A percentile compares a stretch with the other conserved stretches of the same genome.
These are phyloP conservation scores for Spea hammondii DNA, from an alignment of 2,797 vertebrate genomes.

Conservation along the genomic window DNA sequence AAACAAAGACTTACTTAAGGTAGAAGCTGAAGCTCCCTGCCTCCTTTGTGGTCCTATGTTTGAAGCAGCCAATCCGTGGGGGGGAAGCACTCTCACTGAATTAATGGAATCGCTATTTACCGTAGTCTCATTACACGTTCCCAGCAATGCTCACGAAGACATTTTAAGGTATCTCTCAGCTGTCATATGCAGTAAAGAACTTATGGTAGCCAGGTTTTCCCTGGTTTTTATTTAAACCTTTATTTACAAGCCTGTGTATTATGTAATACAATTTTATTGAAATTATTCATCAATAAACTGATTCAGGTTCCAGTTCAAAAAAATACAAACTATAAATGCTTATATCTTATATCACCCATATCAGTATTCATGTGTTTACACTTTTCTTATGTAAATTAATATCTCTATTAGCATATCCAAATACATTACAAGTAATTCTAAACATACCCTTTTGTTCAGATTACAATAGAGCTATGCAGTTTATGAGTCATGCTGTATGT, in stretches of 20 bases:
- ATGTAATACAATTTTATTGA: conserved; percentile 10
- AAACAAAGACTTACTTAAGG: no score
- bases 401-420: conserved; percentile 2
- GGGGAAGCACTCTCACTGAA: no score
- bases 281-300: not conserved
- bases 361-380: not conserved
- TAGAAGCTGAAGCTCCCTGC: no score
- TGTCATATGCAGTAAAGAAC: no score
- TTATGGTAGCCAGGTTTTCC: no score
- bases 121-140: no score
- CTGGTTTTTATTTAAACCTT: no score
- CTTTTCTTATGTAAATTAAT: not conserved
- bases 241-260: not conserved
- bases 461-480: conserved; percentile 11
- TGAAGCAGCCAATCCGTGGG: no score
- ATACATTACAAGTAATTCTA: conserved; percentile 1
- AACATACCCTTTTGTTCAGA: conserved; percentile 4
- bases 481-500: conserved; percentile 6
- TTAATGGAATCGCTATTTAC: no score
- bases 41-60: no score
- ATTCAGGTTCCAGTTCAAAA: not conserved
- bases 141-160: no score
- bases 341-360: not conserved
- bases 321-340: not conserved
- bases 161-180: no score